phyloP scores from a whole-genome alignment of 2,888 invertebrate species.

The Eudasyphora cyanicolor region DNA sequence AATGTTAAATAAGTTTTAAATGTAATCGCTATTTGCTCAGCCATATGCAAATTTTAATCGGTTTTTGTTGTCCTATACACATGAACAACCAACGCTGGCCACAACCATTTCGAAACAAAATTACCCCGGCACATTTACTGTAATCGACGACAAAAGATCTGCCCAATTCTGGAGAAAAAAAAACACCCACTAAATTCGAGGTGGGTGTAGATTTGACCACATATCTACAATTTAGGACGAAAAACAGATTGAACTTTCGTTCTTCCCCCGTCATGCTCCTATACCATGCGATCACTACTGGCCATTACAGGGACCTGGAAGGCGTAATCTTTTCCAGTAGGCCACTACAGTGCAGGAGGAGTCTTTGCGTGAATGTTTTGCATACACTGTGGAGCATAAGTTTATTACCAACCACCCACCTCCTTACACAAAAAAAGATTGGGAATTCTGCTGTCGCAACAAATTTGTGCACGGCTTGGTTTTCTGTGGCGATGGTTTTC shows the following conservation, averaged over 20 bases:
- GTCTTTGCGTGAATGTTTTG: neutral
- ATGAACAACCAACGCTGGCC: no score
- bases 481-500: neutral
- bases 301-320: neutral
- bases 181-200: neutral
- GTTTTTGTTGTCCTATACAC: neutral
- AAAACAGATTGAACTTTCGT: neutral
- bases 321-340: slow-evolving; percentile 9
- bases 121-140: neutral
- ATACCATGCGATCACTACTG: neutral
- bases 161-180: no score
- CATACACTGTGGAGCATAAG: neutral
- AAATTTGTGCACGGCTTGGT: neutral
- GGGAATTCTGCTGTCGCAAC: neutral
- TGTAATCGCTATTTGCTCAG: neutral
- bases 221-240: neutral
- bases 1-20: neutral
- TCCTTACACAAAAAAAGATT: no score
- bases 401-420: no score
- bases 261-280: neutral
- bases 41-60: slow-evolving; percentile 16
- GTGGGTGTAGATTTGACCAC: neutral
- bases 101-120: no score
- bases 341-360: neutral
- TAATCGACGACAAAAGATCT: neutral